Base-by-base conservation (phyloP, 2,113 vertebrate species). In the Passerina amoena region DNA sequence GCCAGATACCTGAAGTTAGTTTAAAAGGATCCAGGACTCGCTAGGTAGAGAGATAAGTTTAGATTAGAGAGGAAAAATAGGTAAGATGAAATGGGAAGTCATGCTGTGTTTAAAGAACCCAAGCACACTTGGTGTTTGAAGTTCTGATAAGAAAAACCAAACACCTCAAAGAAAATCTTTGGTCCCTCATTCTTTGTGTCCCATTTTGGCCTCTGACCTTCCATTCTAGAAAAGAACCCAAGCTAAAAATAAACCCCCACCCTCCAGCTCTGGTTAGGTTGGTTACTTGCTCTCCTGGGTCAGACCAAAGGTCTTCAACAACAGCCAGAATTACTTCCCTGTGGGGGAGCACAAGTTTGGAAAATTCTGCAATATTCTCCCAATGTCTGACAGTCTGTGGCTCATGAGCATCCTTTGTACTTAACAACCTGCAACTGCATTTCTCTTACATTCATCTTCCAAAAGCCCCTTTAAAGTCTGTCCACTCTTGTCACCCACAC, bases 1-100 rank as follows among this genome's bases (percentile, higher is more conserved):
- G 51, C 50, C 77, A 59, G 45, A 51, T 53, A 28, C 33, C 9
- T 92, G 82, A 88, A 69, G 45, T 38, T 35, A 54, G 45, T 72
- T 94, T 82, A 81, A 93, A 94, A 14, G 64, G 51, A 86, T 53
- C n/a, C n/a, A 66, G 71, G 71, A 48, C 76, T 92, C 71, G 88
- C 35, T 45, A 76, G 56, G 23, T 66, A 65, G 66, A 31, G 65
- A 75, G 54, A 12, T 35, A 57, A 82, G 38, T 87, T 89, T 92
- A 87, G 70, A 72, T 70, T 37, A 86, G 63, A 92, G 65, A 57
- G 11, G 30, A 5, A 11, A 40, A 76, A 75, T 70, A 84, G 60
- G 60, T 20, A 88, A 78, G 80, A 84, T 51, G 59, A 85, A 85
- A 59, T 37, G 31, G 30, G 77, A 81, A 66, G 38, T 56, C 83